phyloP scores from a whole-genome alignment of 2,113 vertebrate genomes.

The Oxygymnocypris stewartii region DNA sequence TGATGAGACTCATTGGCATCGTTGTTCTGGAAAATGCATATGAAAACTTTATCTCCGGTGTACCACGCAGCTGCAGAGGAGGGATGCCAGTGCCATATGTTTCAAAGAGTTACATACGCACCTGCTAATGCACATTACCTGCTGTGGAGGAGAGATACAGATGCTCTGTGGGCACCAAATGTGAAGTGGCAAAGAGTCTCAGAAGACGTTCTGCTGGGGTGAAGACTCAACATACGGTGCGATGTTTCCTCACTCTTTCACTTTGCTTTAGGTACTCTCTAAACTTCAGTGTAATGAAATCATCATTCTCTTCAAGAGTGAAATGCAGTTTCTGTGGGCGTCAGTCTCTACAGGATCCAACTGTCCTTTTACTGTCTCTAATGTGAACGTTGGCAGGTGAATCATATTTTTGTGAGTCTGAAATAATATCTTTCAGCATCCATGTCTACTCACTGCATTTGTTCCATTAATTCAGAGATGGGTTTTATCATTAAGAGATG shows the following conservation, averaged over 20 bases:
- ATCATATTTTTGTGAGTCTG: constrained; percentile 52
- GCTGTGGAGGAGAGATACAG: constrained; percentile 47
- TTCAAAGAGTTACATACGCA: constrained; percentile 29
- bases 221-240: constrained; percentile 55
- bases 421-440: constrained; percentile 27
- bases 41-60: constrained; percentile 34
- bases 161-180: constrained; percentile 49
- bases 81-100: constrained; percentile 50
- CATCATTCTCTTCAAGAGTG: constrained; percentile 46
- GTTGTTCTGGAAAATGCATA: background rate
- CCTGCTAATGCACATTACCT: constrained; percentile 56
- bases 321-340: constrained; percentile 52
- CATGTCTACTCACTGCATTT: constrained; percentile 10
- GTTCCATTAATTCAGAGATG: constrained; percentile 52
- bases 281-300: background rate
- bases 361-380: constrained; percentile 54
- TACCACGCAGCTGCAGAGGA: constrained; percentile 31
- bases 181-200: constrained; percentile 51
- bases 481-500: constrained; percentile 48
- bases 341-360: constrained; percentile 42
- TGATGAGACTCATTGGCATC: constrained; percentile 29
- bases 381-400: constrained; percentile 40
- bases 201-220: constrained; percentile 47
- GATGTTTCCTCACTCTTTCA: background rate
- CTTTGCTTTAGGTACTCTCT: constrained; percentile 7